Evolutionary conservation across 2,888 invertebrate genomes (phyloP).

Genomic region (Ctenicera cuprea): DNA sequence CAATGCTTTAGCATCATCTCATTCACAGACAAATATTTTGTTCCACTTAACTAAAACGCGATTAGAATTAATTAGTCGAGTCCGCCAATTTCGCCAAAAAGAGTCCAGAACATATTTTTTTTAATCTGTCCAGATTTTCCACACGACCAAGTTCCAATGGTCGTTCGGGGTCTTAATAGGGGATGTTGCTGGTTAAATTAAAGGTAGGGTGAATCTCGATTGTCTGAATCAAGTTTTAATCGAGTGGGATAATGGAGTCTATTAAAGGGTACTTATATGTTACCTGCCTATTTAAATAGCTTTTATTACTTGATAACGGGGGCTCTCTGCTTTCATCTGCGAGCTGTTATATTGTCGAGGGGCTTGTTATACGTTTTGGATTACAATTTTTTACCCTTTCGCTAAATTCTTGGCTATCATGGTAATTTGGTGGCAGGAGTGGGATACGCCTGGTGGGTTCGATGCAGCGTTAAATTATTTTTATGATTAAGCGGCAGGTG

Average conservation of each 20-base stretch:
- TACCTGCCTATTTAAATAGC: conserved; percentile 53
- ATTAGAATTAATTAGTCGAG: conserved; percentile 41
- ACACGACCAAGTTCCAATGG: conserved; percentile 38
- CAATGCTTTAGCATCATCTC: conserved; percentile 13
- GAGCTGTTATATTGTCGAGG: conserved; percentile 6
- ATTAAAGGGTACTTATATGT: conserved; percentile 54
- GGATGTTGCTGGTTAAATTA: conserved; percentile 60
- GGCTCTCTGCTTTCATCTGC: conserved; percentile 24
- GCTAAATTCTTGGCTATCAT: not conserved
- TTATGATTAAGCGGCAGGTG: too few species aligned
- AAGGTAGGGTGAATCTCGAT: conserved; percentile 63
- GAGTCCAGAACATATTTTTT: not conserved
- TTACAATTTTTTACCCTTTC: conserved; percentile 18
- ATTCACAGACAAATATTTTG: conserved; percentile 33
- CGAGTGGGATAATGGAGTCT: conserved; percentile 61
- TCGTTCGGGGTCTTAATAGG: conserved; percentile 56
- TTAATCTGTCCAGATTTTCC: conserved; percentile 44
- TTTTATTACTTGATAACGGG: conserved; percentile 38
- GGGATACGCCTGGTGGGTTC: not conserved
- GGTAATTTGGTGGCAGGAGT: conserved; percentile 4
- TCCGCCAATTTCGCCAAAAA: conserved; percentile 2
- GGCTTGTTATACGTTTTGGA: not conserved
- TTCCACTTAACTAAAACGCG: conserved; percentile 20
- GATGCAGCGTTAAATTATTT: too few species aligned
- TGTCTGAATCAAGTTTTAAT: conserved; percentile 64